Conservation (phyloP, 2,888 invertebrate species). For the Scelioninae gen. 2 region DNA sequence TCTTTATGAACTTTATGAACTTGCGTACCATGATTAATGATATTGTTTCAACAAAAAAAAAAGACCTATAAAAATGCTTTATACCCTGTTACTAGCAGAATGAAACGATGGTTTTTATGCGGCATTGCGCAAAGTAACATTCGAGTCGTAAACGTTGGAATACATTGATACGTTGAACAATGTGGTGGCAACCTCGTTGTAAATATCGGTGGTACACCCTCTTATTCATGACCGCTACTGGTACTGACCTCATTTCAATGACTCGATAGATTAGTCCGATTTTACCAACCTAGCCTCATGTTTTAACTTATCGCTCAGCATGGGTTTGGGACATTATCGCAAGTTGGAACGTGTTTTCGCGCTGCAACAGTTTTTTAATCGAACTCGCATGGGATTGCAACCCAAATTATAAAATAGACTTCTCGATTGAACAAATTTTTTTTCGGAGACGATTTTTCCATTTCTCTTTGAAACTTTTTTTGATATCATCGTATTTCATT, state of each 20-base stretch:
- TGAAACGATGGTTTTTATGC: constrained; percentile 69
- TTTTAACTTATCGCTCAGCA: constrained; percentile 35
- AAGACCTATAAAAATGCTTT: neutral
- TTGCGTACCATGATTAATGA: too few species aligned
- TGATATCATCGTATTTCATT: too few species aligned
- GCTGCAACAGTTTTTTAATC: constrained; percentile 37
- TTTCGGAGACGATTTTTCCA: neutral
- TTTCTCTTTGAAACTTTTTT: too few species aligned
- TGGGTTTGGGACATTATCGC: constrained; percentile 35
- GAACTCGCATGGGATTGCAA: constrained; percentile 9
- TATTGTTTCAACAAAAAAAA: too few species aligned
- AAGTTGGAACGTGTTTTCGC: constrained; percentile 32
- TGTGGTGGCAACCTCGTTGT: constrained; percentile 61
- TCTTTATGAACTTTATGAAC: too few species aligned
- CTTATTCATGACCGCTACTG: constrained; percentile 22
- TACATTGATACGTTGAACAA: constrained; percentile 69
- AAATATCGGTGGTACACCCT: constrained; percentile 64
- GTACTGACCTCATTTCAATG: constrained; percentile 60
- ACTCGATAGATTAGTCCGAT: constrained; percentile 60
- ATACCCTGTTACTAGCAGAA: constrained; percentile 48
- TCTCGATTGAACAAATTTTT: constrained; percentile 7
- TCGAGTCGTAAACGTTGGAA: constrained; percentile 72
- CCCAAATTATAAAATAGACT: constrained; percentile 23
- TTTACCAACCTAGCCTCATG: constrained; percentile 35
- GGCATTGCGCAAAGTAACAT: constrained; percentile 69